Evolutionary conservation across 2,797 vertebrate genomes (phyloP), one percentile per base, ranked within the genome.

Genomic region (Triplophysa yarkandensis): DNA sequence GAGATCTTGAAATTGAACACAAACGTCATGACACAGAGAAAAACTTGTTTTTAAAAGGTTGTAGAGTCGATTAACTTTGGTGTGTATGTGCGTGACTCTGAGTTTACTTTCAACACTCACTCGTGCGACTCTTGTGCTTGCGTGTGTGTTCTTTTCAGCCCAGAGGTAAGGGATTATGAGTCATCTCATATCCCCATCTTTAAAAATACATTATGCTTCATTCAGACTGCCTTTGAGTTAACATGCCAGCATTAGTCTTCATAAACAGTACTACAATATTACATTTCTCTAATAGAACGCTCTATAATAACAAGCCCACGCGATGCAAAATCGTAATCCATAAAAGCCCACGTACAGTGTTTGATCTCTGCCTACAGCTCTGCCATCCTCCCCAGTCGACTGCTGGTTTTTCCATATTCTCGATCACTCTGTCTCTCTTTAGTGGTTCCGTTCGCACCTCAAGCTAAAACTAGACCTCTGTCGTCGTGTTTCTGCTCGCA

Each of bases 41-140:
- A 87, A 88, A 87, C 81, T 84, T 77, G 76, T 82, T 82, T 80
- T 83, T 81, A 71, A 71, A 84, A 89, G 90, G 90, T 90, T 89
- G 90, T 82, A 86, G 83, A 87, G 88, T 89, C 90, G 83, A 90
- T 92, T 91, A 91, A 83, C 81, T 81, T 76, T 75, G 87, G 85
- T 82, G 19, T 36, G n/a, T 66, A 44, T 50, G 10, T 30, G 9
- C 11, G n/a, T 13, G 27, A 28, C 27, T 50, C 16, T 66, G 60
- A 34, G 46, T 23, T 14, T 36, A 46, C 54, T 28, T 17, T 57
- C 27, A 54, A 13, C 23, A 54, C 50, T 2, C 21, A 25, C 27
- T 2, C 14, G 52, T 55, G 9, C 8, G 17, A 55, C 11, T 16
- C 11, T 55, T 61, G 43, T 52, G 58, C 30, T 36, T 43, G 57